Base-by-base conservation (phyloP, 2,888 invertebrate genomes). In the Ormia ochracea region DNA sequence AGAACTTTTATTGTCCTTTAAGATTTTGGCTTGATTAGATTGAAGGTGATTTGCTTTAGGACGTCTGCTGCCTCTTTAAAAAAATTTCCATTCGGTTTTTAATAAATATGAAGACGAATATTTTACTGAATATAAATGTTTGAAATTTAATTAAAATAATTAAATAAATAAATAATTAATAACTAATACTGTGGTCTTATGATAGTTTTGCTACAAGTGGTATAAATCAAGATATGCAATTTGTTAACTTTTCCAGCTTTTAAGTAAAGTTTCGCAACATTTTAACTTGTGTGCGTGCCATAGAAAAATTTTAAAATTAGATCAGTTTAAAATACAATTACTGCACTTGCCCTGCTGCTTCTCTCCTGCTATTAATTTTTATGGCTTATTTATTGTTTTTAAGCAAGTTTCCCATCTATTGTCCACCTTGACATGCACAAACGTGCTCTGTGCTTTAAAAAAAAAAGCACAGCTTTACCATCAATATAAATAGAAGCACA, bases 311-410 rank as follows among this genome's bases (percentile, higher is more conserved):
- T 6, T 28, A 4, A 3, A 59, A 28, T 59, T 19, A 59, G 21
- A 33, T 33, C 14, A 48, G 45, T 56, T 63, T 23, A 36, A 63
- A 63, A 63, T 63, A 36, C 23, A 50, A 63, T 63, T 36, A 50
- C n/a, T 19, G 4, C 10, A 1, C 19, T 33, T 10, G 10, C 6
- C 10, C 33, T 6, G 2, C 36, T 17, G 12, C 17, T 14, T n/a
- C n/a, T n/a, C n/a, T n/a, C 7, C 0, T 28, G 14, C 17, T 41
- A 12, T 43, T 58, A 17, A 26, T 14, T 59, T 28, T 38, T 26
- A 41, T 59, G 26, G 38, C 3, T 38, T 56, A 56, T 56, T 56
- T 36, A 36, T 56, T 31, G 33, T 7, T 23, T 26, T 31, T 19
- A 2, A 31, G 19, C 9, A 12, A 1, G 17, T 33, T 52, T 54